Base-by-base conservation (phyloP, 2,888 invertebrate species). In the Tinea semifulvella region DNA sequence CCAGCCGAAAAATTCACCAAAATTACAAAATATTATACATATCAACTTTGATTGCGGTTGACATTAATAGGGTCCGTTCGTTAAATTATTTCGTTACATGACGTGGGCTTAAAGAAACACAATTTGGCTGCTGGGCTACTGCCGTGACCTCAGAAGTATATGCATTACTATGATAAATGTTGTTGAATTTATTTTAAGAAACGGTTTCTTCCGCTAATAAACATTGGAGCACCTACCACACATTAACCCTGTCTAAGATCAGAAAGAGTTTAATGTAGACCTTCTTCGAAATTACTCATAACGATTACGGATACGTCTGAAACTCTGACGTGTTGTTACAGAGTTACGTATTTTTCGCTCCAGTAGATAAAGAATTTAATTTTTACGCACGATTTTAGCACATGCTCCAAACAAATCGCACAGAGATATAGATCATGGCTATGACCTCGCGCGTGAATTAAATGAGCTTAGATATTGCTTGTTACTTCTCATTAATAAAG, bases 401-500 rank as follows among this genome's bases (percentile, higher is more conserved):
- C 40, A 40, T 3, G 40, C 17, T 40, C 22, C 14, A 22, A 40
- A 22, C 22, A 40, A 36, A 40, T 17, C 13, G 22, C 40, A 2
- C n/a, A 22, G 2, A 53, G 46, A 63, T 58, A 55, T 60, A 53
- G 62, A 55, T 61, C 63, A 63, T 52, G 61, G 63, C 51, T 57
- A 39, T 49, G 57, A 49, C 60, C 58, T 58, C 54, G 47, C 31
- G 20, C 40, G 11, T 22, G 22, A 40, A 40, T 40, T 22, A 2
- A 38, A 7, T 31, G 31, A n/a, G n/a, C 14, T 31, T 6, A 31
- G 13, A 31, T 7, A 31, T 31, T 27, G 11, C 27, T n/a, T 7
- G 27, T n/a, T n/a, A n/a, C n/a, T n/a, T n/a, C n/a, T n/a, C n/a
- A n/a, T n/a, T n/a, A n/a, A n/a, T n/a, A n/a, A n/a, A n/a, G n/a